Evolutionary conservation across 2,797 vertebrate genomes (phyloP).

Genomic region (Apogon hyalosoma): DNA sequence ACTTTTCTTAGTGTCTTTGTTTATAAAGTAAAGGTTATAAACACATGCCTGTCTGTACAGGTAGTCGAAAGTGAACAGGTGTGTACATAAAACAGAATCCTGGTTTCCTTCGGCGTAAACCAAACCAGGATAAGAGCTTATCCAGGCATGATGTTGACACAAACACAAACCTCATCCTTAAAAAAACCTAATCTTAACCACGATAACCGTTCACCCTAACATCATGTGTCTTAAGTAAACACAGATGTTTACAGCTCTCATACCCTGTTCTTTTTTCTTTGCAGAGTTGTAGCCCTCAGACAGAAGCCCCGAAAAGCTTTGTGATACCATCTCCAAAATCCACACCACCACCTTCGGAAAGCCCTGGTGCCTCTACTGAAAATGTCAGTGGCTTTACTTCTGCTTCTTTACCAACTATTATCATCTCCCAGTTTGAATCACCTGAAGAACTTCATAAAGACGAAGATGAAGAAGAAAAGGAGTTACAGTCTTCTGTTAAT

Average conservation of each 20-base stretch:
- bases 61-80: too few species aligned
- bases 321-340: conserved; percentile 27
- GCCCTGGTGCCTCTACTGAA: conserved; percentile 20
- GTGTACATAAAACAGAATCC: too few species aligned
- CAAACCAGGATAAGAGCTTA: too few species aligned
- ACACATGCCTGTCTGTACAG: too few species aligned
- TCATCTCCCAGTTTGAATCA: conserved; percentile 57
- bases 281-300: conserved; percentile 62
- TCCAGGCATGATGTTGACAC: too few species aligned
- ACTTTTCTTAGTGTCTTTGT: too few species aligned
- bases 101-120: too few species aligned
- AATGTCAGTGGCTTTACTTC: conserved; percentile 6
- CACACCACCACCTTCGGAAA: conserved; percentile 29
- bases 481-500: conserved; percentile 12
- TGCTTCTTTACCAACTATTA: conserved; percentile 55
- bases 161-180: too few species aligned
- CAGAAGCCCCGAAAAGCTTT: conserved; percentile 57
- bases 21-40: too few species aligned
- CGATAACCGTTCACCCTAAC: too few species aligned
- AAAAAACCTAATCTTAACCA: too few species aligned
- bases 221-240: too few species aligned
- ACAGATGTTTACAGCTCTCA: conserved; percentile 14
- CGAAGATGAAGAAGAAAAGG: conserved; percentile 22
- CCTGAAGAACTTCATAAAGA: conserved; percentile 29
- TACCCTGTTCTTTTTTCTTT: conserved; percentile 38